phyloP scores from a whole-genome alignment of 2,113 vertebrate genomes.

The Dendrocopos noguchii region DNA sequence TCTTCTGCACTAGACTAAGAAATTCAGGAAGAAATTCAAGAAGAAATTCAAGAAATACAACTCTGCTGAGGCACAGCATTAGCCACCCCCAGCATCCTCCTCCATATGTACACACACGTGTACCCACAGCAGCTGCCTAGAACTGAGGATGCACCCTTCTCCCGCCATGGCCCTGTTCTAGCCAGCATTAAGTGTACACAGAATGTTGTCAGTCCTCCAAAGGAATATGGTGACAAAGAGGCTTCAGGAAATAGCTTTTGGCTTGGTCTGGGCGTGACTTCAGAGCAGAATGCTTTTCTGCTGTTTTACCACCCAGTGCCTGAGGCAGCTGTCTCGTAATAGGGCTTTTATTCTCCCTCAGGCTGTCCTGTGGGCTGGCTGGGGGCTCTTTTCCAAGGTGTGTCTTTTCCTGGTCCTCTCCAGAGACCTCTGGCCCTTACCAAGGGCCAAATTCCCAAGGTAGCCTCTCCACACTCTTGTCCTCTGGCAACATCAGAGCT shows the following conservation, averaged over 20 bases:
- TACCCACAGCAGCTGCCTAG: neutral
- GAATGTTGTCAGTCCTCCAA: neutral
- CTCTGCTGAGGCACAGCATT: neutral
- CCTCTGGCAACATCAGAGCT: neutral
- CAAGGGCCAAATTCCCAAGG: neutral
- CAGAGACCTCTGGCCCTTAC: neutral
- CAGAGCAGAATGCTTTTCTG: neutral
- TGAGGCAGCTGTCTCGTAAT: neutral
- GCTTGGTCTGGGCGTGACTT: neutral
- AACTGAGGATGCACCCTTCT: neutral
- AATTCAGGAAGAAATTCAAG: no score
- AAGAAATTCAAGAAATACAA: no score
- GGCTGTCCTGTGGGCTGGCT: neutral
- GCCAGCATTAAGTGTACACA: rapidly evolving
- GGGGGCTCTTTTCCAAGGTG: neutral
- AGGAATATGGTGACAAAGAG: neutral
- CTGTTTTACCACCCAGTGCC: neutral
- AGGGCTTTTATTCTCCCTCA: neutral
- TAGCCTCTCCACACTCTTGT: neutral
- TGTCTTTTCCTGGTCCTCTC: neutral
- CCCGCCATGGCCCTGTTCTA: neutral
- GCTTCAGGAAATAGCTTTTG: neutral
- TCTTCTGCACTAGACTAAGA: neutral
- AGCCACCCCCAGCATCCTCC: neutral
- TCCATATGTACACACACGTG: neutral